Base-by-base conservation (phyloP, 1,140 invertebrate species). In the honey bee (Apis mellifera) region DNA sequence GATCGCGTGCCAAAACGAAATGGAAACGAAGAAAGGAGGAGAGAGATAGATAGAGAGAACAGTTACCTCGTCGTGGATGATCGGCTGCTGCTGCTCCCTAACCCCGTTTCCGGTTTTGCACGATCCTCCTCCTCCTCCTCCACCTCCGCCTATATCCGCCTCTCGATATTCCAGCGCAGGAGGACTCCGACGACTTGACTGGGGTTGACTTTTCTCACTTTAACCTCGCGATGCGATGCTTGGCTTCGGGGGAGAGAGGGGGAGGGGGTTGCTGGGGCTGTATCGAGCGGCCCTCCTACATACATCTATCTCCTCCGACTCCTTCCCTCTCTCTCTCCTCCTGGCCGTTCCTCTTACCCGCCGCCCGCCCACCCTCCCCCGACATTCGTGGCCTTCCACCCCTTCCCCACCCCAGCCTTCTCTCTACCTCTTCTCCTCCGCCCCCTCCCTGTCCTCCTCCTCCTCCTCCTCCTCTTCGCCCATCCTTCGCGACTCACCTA, bases 261-360 rank as follows among this genome's bases (percentile, higher is more conserved):
- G 89, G 90, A 84, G 90, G 85, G 90, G 90, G 91, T 91, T 93
- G 93, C 93, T 94, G 94, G 93, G 90, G 93, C 93, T 94, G 93
- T 94, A 94, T 94, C 94, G 93, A 94, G 93, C 93, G 93, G 92
- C 92, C 93, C 93, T 94, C 93, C 93, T 93, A 94, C 92, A 94
- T 94, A 94, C 93, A 94, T 94, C 93, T 94, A 94, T 93, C 92
- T 93, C 92, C 92, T 93, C 93, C 90, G 90, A 92, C 92, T 93
- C 91, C 86, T 90, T 91, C 92, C 89, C 89, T 86, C 89, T 91
- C 92, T 88, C 89, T 86, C 89, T 86, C 90, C 84, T 87, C 90
- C 84, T 87, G 84, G 84, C 80, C 85, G 85, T 90, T 86, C 84
- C 80, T 89, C 86, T 84, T 86, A 83, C 90, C 89, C 86, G 73